Percentiles rank a stretch among this genome's conserved stretches.
Conservation (phyloP, 1,140 invertebrate genomes). For the Leptinotarsa lineolata region DNA sequence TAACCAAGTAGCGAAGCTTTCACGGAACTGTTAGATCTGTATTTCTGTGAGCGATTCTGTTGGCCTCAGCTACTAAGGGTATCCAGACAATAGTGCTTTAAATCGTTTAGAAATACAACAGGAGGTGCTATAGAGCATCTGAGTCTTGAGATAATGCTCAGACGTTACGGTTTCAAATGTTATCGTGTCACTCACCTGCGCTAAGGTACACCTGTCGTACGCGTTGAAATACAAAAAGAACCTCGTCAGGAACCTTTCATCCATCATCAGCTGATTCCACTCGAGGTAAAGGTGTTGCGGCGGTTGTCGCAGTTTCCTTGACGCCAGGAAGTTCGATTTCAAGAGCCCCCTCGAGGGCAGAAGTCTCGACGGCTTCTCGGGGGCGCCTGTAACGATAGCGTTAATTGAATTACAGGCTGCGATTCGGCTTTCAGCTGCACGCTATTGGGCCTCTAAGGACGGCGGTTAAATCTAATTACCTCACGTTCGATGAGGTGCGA, state of each 20-base stretch:
- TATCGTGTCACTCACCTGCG: conserved; percentile 63
- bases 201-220: conserved; percentile 75
- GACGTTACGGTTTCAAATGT: no score
- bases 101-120: no score
- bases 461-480: background rate
- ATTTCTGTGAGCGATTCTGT: no score
- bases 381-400: conserved; percentile 40
- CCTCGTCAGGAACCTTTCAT: conserved; percentile 80
- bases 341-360: conserved; percentile 49
- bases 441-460: background rate
- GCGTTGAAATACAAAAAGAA: conserved; percentile 87
- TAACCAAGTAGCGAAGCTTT: no score
- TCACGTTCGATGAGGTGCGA: background rate
- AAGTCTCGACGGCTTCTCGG: conserved; percentile 61
- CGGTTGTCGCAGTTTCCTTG: conserved; percentile 34
- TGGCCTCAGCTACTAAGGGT: no score
- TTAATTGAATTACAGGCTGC: background rate
- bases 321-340: conserved; percentile 17
- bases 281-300: conserved; percentile 59
- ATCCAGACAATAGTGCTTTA: no score
- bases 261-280: conserved; percentile 78
- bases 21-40: no score
- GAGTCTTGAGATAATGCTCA: no score
- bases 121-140: no score
- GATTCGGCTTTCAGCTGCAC: background rate